These are phyloP conservation scores for Ploceus nigricollis DNA, from an alignment of 2,113 vertebrate species.

Conservation along the genomic window DNA sequence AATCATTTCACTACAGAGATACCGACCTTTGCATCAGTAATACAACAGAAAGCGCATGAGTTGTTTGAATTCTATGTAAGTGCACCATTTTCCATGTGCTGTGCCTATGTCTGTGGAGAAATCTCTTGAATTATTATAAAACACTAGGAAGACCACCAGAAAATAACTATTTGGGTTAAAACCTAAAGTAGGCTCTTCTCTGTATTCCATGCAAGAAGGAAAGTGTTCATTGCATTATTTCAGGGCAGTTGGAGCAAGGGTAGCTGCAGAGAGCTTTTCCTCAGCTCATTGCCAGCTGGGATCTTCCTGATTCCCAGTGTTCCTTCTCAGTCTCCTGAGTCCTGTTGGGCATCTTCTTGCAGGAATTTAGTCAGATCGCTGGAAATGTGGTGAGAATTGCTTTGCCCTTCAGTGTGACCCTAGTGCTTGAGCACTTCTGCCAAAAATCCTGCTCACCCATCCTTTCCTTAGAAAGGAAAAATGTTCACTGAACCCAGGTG, in stretches of 20 bases:
- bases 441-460: background rate
- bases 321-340: background rate
- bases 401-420: background rate
- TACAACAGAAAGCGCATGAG: rapidly evolving
- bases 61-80: constrained; percentile 32
- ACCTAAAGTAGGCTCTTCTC: background rate
- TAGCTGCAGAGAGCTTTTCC: background rate
- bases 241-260: background rate
- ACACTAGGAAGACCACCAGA: background rate
- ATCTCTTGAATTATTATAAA: background rate
- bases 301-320: background rate
- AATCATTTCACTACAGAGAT: background rate
- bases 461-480: background rate
- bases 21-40: background rate
- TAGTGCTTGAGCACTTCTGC: background rate
- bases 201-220: background rate
- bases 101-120: background rate
- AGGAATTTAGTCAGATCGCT: background rate
- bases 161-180: background rate
- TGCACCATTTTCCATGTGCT: background rate
- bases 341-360: rapidly evolving
- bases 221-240: background rate
- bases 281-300: background rate
- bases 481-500: rapidly evolving
- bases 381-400: background rate